Base-by-base conservation (phyloP, 2,797 vertebrate species). In the Macrochelys suwanniensis region DNA sequence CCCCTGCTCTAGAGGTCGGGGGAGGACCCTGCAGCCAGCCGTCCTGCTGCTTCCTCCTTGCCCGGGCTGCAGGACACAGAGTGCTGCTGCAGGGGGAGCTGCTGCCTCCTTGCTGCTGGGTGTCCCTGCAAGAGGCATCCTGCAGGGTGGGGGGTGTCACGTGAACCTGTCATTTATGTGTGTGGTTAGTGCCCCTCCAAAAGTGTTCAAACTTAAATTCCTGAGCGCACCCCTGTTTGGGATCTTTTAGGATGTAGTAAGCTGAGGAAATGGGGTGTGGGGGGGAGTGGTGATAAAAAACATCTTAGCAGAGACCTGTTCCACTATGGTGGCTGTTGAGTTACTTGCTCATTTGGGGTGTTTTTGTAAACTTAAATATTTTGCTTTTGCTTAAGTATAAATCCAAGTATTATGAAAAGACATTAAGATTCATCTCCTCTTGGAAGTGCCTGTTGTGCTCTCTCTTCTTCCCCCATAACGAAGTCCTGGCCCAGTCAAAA, bases 261-360 rank as follows among this genome's bases (percentile, higher is more conserved):
- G 23, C 9, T 89, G 7, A 80, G 26, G 31, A 85, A 89, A 89
- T 28, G 6, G 25, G 21, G n/a, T 6, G 2, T 2, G 13, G 7
- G 1, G 53, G 31, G 51, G 12, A 11, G 28, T 59, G 31, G 59
- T 15, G 13, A 13, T 33, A 61, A 61, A 61, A 6, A 61, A 16
- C 31, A 61, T 96, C 56, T 49, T 59, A 87, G 25, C 47, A 93
- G 31, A 88, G 23, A 21, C 12, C 47, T 61, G 5, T 61, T 94
- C 81, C 47, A 50, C 28, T 23, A 1, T 21, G 26, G 0, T 1
- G 59, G 8, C 10, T 81, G 13, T 42, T 42, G 37, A 42, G 33
- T 49, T 33, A 79, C 89, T 82, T 61, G 90, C 83, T 33, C 11
- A 11, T 49, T 61, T 61, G 26, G 11, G 25, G 4, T 57, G 89